Evolutionary conservation across 2,113 vertebrate species (phyloP), one percentile per base, ranked within the genome.

Genomic region (Xenopus laevis): DNA sequence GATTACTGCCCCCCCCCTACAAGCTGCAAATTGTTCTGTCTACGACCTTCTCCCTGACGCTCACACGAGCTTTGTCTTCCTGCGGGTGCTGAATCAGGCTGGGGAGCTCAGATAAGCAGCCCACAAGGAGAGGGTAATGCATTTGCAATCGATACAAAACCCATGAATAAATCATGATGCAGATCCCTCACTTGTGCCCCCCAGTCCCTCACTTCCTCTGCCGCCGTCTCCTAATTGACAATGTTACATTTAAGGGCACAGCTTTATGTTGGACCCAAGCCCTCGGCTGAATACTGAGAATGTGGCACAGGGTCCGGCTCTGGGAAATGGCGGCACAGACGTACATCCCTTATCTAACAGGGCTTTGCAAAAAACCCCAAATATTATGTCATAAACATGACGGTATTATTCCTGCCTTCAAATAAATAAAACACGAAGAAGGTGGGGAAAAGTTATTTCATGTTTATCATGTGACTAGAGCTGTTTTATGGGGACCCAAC

Each of bases 101-200:
- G 23, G 15, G 21, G 71, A 53, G 63, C 20, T 52, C n/a, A 53
- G 68, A 70, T 63, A 57, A 70, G 57, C 73, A 52, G 46, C 30
- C 40, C 20, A 21, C 57, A 13, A 13, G n/a, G 13, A 15, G 45
- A 47, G 46, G 52, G 72, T 74, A 67, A 74, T 74, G 72, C 72
- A 74, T 74, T 58, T 46, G 15, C 72, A 44, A 74, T 74, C 72
- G 53, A 74, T 74, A 46, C 33, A 16, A 7, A 47, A 53, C 64
- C 63, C 72, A 74, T 74, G 72, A 67, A 74, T 74, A 66, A 33
- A 67, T 52, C 30, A 64, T 64, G 62, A 64, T 44, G 62, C 72
- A 74, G 59, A 74, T 74, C 71, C 71, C 62, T 59, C 45, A 44
- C 61, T 63, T 52, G 63, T 40, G 63, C 53, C 72, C 72, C 33